These are phyloP conservation scores for Meloe dianella DNA, from an alignment of 2,888 invertebrate genomes.

Conservation along the genomic window DNA sequence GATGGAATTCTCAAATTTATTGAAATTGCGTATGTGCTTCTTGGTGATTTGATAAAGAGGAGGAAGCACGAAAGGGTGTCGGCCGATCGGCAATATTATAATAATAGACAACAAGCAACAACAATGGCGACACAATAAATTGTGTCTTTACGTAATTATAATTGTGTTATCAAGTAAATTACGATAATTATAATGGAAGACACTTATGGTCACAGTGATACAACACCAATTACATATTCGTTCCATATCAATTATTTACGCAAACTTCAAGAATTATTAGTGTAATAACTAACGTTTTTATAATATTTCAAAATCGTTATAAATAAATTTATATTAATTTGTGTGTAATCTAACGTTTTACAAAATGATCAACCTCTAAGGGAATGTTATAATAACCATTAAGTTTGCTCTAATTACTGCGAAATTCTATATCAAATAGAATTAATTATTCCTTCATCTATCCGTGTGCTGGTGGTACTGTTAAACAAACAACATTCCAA, in stretches of 20 bases:
- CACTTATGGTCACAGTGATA: background rate
- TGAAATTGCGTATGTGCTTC: too few relatives aligned
- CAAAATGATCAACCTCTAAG: background rate
- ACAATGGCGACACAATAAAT: background rate
- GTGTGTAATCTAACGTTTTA: background rate
- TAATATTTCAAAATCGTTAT: background rate
- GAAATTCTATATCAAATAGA: background rate
- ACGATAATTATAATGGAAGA: conserved; percentile 2
- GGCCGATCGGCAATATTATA: background rate
- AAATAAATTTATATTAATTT: background rate
- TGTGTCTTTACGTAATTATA: background rate
- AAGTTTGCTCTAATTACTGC: background rate
- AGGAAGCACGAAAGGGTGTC: background rate
- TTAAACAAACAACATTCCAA: background rate
- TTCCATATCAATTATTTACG: conserved; percentile 12
- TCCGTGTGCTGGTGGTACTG: background rate
- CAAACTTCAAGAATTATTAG: conserved; percentile 5
- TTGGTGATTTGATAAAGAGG: too few relatives aligned
- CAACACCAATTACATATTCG: background rate
- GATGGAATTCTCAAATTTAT: background rate
- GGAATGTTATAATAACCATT: background rate
- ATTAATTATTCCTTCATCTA: background rate
- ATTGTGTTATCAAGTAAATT: conserved; percentile 4
- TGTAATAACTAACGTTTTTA: background rate
- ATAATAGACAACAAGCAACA: background rate